These are phyloP conservation scores for Frankliniella intonsa DNA, from an alignment of 2,888 invertebrate species.

Conservation along the genomic window DNA sequence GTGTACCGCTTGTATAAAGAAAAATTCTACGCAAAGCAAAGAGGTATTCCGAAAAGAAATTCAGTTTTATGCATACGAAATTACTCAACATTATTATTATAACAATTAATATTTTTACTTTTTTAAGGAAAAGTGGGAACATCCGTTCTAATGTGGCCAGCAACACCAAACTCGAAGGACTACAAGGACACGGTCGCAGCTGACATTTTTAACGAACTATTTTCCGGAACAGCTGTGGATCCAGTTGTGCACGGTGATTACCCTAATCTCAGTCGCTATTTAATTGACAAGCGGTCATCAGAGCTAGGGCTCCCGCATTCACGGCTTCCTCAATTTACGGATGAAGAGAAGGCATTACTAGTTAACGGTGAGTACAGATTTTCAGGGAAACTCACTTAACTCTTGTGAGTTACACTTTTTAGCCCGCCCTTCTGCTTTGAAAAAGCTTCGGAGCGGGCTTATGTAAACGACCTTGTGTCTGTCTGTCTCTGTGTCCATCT, in stretches of 20 bases:
- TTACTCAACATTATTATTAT: too few relatives aligned
- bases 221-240: not conserved
- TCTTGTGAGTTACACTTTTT: too few relatives aligned
- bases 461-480: too few relatives aligned
- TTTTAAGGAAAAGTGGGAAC: not conserved
- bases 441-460: too few relatives aligned
- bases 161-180: not conserved
- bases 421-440: too few relatives aligned
- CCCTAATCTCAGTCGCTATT: not conserved
- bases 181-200: not conserved
- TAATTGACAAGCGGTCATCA: not conserved
- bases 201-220: not conserved
- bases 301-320: not conserved
- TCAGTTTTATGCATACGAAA: too few relatives aligned
- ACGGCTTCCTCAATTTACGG: not conserved
- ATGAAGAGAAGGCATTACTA: not conserved
- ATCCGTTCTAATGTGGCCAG: not conserved
- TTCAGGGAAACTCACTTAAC: too few relatives aligned
- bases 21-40: not conserved
- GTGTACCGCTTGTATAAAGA: not conserved
- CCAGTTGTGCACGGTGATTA: not conserved
- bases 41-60: not conserved
- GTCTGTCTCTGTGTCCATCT: too few relatives aligned
- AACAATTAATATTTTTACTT: too few relatives aligned
- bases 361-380: not conserved